These are phyloP conservation scores for Cerceris ruficornis DNA, from an alignment of 2,888 invertebrate species.

Conservation along the genomic window DNA sequence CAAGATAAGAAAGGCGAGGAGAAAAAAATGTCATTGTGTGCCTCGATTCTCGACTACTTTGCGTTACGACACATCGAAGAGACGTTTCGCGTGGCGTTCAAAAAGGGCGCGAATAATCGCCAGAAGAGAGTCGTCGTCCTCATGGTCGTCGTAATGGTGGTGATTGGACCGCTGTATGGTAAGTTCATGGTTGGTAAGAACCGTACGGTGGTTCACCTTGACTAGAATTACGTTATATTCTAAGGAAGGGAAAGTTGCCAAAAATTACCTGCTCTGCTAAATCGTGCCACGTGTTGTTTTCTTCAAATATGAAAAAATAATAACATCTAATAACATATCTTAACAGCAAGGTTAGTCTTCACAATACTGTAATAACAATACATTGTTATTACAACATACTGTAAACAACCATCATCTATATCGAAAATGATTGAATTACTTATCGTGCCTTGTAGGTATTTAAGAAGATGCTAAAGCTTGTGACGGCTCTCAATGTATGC, in stretches of 20 bases:
- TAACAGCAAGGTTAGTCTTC: no score
- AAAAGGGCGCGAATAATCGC: constrained; percentile 88
- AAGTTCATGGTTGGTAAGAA: constrained; percentile 76
- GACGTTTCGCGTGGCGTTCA: constrained; percentile 91
- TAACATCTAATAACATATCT: no score
- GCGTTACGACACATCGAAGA: constrained; percentile 89
- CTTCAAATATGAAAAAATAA: no score
- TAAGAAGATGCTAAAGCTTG: no score
- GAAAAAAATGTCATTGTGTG: constrained; percentile 81
- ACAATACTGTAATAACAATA: no score
- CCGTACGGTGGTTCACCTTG: background rate
- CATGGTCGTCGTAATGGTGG: constrained; percentile 91
- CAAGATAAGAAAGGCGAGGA: constrained; percentile 67
- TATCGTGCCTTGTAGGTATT: no score
- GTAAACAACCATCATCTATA: no score
- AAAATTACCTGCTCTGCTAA: no score
- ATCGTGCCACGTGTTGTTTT: no score
- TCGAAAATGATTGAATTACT: no score
- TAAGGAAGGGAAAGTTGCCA: background rate
- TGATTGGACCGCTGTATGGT: constrained; percentile 94
- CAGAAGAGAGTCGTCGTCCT: constrained; percentile 89
- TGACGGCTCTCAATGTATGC: no score
- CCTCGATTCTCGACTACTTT: constrained; percentile 88
- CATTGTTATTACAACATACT: no score
- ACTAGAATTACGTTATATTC: background rate